Percentiles rank a stretch among this genome's conserved stretches.
Evolutionary conservation across 2,113 vertebrate species (phyloP).

Genomic region (Carassius gibelio): DNA sequence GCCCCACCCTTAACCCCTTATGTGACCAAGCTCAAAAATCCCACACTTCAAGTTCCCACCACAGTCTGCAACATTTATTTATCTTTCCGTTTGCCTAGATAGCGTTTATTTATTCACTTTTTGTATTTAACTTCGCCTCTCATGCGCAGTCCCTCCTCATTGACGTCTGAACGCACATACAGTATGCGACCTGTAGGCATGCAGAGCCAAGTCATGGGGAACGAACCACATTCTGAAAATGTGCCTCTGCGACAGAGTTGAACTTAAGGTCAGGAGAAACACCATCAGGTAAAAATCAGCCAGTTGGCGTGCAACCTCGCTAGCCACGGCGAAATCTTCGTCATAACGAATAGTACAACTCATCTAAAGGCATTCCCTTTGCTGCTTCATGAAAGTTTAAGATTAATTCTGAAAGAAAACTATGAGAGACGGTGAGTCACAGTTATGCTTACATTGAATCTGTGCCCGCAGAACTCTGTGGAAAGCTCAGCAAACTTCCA

Average conservation of each 20-base stretch:
- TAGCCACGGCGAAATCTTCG: neutral
- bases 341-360: neutral
- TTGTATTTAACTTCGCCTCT: conserved; percentile 62
- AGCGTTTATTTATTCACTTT: conserved; percentile 56
- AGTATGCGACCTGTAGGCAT: conserved; percentile 3
- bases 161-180: conserved; percentile 51
- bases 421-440: neutral
- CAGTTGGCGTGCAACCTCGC: neutral
- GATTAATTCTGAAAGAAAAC: neutral
- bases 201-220: neutral
- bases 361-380: neutral
- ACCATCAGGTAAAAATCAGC: neutral
- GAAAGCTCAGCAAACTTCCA: neutral
- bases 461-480: neutral
- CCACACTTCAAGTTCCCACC: conserved; percentile 74
- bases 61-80: conserved; percentile 69
- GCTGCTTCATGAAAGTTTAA: neutral
- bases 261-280: conserved; percentile 46
- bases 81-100: conserved; percentile 59
- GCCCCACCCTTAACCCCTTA: conserved; percentile 61
- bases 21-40: conserved; percentile 62
- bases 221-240: neutral
- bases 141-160: conserved; percentile 59
- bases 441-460: neutral
- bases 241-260: conserved; percentile 2